Evolutionary conservation across 1,140 invertebrate genomes (phyloP).

Genomic region (Magallana gigas): DNA sequence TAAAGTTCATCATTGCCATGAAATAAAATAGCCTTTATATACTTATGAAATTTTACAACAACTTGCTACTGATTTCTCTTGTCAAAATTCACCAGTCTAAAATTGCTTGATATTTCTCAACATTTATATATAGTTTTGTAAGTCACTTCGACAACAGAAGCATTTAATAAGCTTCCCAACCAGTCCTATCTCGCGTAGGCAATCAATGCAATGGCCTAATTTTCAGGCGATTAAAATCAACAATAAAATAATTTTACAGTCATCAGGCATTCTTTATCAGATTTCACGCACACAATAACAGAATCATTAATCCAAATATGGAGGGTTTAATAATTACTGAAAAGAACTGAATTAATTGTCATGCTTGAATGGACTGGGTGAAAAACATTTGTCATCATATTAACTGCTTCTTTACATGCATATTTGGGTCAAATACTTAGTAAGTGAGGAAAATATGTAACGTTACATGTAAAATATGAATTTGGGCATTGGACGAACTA

Average conservation of each 20-base stretch:
- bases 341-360: background rate
- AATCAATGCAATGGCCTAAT: conserved; percentile 22
- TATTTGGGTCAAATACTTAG: too few relatives aligned
- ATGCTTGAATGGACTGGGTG: background rate
- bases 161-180: background rate
- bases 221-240: conserved; percentile 26
- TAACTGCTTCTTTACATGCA: too few relatives aligned
- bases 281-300: conserved; percentile 21
- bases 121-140: background rate
- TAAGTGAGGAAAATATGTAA: too few relatives aligned
- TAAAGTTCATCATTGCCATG: too few relatives aligned
- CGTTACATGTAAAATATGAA: too few relatives aligned
- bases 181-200: background rate
- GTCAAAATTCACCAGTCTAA: background rate
- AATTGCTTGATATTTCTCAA: background rate
- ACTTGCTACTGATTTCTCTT: too few relatives aligned
- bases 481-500: too few relatives aligned
- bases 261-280: conserved; percentile 12
- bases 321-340: background rate
- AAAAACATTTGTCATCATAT: background rate
- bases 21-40: too few relatives aligned
- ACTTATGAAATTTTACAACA: too few relatives aligned
- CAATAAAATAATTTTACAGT: conserved; percentile 24
- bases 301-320: conserved; percentile 3
- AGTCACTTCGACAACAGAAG: background rate